A percentile compares a stretch with the other conserved stretches of the same genome.
Conservation (phyloP, 2,113 vertebrate genomes). For the Lamprotornis superbus region DNA sequence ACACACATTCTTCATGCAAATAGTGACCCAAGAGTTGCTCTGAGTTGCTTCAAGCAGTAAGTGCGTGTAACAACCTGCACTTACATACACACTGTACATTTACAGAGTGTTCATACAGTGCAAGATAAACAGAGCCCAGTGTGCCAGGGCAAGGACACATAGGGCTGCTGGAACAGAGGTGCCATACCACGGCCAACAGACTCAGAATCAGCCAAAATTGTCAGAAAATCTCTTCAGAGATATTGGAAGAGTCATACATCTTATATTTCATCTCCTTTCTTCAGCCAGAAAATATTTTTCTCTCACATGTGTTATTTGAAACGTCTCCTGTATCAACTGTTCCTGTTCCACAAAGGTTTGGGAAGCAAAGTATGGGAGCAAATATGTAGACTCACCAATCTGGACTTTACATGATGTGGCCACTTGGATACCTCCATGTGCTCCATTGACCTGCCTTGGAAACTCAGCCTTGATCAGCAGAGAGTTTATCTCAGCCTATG, state of each 20-base stretch:
- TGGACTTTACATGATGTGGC: not conserved
- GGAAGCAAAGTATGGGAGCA: not conserved
- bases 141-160: not conserved
- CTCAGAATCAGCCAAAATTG: not conserved
- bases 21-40: slow-evolving; percentile 52
- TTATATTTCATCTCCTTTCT: not conserved
- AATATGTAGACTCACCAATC: rapidly evolving
- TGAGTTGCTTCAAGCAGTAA: slow-evolving; percentile 27
- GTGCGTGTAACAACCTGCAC: slow-evolving; percentile 46
- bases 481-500: not conserved
- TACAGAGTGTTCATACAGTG: not conserved
- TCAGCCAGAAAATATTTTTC: not conserved
- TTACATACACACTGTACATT: not conserved
- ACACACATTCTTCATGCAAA: slow-evolving; percentile 69
- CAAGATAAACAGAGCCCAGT: slow-evolving; percentile 2
- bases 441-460: not conserved
- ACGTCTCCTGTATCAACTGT: not conserved
- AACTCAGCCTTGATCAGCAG: not conserved
- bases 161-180: not conserved
- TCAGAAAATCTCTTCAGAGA: not conserved
- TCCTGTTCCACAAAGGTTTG: not conserved
- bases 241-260: not conserved
- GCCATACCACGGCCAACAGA: rapidly evolving
- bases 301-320: not conserved
- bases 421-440: not conserved